phyloP scores from a whole-genome alignment of 2,113 vertebrate genomes.

The Zapus hudsonius region DNA sequence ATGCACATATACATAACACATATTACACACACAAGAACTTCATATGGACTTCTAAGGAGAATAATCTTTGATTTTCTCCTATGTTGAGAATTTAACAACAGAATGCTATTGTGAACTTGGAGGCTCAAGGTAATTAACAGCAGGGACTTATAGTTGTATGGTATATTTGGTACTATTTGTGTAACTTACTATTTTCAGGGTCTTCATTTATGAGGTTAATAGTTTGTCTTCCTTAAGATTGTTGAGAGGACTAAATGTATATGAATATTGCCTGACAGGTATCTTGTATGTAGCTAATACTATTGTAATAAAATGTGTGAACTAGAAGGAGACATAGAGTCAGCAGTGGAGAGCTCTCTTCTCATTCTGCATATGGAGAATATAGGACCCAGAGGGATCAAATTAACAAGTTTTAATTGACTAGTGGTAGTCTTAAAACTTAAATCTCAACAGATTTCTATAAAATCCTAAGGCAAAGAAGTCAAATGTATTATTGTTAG shows the following conservation, averaged over 20 bases:
- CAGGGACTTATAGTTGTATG: background rate
- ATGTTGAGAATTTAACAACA: background rate
- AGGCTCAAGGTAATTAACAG: background rate
- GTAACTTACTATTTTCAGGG: background rate
- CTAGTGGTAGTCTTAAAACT: background rate
- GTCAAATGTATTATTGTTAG: too few species aligned
- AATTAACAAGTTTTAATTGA: background rate
- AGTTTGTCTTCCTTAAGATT: background rate
- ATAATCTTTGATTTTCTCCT: background rate
- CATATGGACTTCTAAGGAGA: conserved; percentile 2
- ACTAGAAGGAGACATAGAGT: background rate
- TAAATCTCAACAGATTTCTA: background rate
- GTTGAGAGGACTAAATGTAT: background rate
- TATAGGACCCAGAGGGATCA: background rate
- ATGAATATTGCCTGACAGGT: background rate
- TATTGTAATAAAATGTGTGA: background rate
- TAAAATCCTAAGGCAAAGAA: background rate
- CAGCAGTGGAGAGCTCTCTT: background rate
- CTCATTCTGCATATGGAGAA: background rate
- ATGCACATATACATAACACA: too few species aligned
- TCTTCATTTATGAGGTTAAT: background rate
- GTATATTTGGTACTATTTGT: background rate
- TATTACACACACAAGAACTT: background rate
- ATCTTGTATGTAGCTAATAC: background rate
- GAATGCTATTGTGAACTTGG: background rate